Conservation (phyloP, 2,888 invertebrate genomes). For the Eutolmus rufibarbis region DNA sequence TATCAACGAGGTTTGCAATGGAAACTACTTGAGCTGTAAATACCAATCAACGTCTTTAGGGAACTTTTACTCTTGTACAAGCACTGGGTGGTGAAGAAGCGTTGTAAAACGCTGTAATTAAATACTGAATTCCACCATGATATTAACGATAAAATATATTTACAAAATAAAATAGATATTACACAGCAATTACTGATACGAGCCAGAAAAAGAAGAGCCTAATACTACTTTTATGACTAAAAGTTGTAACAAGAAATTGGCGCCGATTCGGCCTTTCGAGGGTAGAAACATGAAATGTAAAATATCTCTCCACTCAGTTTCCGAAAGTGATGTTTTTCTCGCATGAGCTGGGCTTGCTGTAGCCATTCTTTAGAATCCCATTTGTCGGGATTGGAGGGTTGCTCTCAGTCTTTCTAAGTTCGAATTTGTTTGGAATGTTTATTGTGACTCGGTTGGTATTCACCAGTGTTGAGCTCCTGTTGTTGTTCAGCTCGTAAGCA, state of each 20-base stretch:
- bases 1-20: neutral
- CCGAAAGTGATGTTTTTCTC: constrained; percentile 61
- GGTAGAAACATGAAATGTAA: neutral
- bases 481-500: neutral
- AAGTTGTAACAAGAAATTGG: neutral
- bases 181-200: neutral
- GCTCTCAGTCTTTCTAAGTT: constrained; percentile 55
- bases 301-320: constrained; percentile 51
- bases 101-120: neutral
- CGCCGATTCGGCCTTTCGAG: neutral
- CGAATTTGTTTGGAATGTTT: constrained; percentile 49
- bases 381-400: constrained; percentile 53
- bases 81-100: neutral
- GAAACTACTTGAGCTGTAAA: neutral
- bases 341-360: constrained; percentile 47
- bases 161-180: constrained; percentile 21
- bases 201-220: neutral
- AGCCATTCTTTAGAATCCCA: constrained; percentile 65
- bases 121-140: neutral
- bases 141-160: constrained; percentile 32
- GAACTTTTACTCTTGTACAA: neutral
- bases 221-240: constrained; percentile 29
- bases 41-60: neutral
- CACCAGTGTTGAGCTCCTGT: constrained; percentile 39
- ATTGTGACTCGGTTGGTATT: constrained; percentile 49